These are phyloP conservation scores for Meghimatium bilineatum DNA, from an alignment of 2,888 invertebrate genomes.

Conservation along the genomic window DNA sequence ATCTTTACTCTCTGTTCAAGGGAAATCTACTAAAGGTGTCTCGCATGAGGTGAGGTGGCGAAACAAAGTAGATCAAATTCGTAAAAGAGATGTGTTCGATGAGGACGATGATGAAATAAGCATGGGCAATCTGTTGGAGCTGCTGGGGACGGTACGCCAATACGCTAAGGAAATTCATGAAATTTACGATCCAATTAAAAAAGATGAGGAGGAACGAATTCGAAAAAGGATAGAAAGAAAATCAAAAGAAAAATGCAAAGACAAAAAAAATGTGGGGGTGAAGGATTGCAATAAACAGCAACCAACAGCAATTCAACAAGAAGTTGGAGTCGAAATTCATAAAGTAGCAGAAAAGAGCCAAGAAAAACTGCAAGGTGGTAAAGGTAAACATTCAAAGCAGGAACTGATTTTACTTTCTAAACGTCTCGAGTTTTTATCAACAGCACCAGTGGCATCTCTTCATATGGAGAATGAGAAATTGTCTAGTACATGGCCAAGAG, in stretches of 20 bases:
- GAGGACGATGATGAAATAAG: slow-evolving; percentile 50
- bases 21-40: not conserved
- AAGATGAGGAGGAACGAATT: slow-evolving; percentile 38
- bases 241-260: slow-evolving; percentile 23
- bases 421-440: not conserved
- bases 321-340: slow-evolving; percentile 43
- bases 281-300: not conserved
- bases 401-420: slow-evolving; percentile 4
- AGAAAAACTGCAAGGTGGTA: not conserved
- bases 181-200: slow-evolving; percentile 49
- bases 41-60: not conserved
- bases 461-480: slow-evolving; percentile 46
- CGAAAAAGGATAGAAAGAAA: slow-evolving; percentile 30
- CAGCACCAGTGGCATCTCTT: slow-evolving; percentile 30
- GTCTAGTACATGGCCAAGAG: slow-evolving; percentile 46
- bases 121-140: slow-evolving; percentile 48
- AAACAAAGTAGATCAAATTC: too few species aligned
- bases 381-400: not conserved
- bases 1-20: not conserved
- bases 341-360: not conserved
- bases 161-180: slow-evolving; percentile 53
- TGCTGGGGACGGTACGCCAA: slow-evolving; percentile 51
- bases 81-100: not conserved
- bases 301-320: slow-evolving; percentile 24
- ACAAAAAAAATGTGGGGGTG: not conserved